phyloP scores from a whole-genome alignment of 2,797 vertebrate genomes.

The Morus bassanus region DNA sequence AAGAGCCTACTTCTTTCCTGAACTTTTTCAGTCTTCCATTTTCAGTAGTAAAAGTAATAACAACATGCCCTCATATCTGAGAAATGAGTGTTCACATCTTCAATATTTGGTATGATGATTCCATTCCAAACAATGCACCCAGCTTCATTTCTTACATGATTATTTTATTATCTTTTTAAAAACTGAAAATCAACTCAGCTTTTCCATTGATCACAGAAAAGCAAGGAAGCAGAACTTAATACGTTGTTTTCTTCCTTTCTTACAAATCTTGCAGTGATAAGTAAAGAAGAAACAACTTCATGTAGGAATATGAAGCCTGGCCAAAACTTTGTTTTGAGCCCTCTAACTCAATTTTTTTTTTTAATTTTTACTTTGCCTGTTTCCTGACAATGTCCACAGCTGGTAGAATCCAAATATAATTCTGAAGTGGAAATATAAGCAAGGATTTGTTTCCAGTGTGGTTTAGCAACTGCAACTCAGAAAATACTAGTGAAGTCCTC shows the following conservation, averaged over 20 bases:
- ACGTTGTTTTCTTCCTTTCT: not conserved
- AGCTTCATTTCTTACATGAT: not conserved
- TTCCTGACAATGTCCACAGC: not conserved
- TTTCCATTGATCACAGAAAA: not conserved
- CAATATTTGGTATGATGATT: not conserved
- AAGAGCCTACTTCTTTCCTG: not conserved
- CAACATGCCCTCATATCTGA: accelerated
- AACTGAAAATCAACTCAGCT: not conserved
- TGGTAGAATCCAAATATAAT: not conserved
- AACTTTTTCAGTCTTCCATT: not conserved
- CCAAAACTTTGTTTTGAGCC: not conserved
- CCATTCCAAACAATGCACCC: not conserved
- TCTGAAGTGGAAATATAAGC: not conserved
- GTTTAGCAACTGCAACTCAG: not conserved
- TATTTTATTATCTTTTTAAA: not conserved
- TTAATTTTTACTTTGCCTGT: not conserved
- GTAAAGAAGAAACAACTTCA: not conserved
- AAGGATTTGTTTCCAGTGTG: not conserved
- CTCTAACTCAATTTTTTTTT: not conserved
- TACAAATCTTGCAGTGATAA: not conserved
- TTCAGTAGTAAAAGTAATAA: not conserved
- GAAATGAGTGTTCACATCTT: not conserved
- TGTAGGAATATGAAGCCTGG: not conserved
- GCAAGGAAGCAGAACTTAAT: not conserved
- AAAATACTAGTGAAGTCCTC: not conserved